Conservation (phyloP, 2,113 vertebrate genomes). For the Chlorodrepanis virens region DNA sequence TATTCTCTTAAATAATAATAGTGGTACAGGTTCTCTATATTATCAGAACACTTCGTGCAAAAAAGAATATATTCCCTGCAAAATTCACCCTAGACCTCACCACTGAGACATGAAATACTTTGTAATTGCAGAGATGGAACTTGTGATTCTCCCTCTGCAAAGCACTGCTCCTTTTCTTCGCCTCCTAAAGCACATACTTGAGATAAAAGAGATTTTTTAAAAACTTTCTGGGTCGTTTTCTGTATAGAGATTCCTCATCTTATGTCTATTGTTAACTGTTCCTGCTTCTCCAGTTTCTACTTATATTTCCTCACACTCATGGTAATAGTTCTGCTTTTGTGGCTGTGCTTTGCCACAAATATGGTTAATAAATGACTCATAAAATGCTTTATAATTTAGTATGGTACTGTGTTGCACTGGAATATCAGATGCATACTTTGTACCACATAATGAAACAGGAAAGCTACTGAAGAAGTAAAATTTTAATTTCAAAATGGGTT, state of each 20-base stretch:
- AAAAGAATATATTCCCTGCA: not conserved
- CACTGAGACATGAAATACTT: not conserved
- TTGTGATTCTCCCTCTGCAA: not conserved
- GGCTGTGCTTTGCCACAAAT: not conserved
- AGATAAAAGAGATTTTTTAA: not conserved
- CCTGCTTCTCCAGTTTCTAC: not conserved
- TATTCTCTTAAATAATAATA: not conserved
- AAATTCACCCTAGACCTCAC: not conserved
- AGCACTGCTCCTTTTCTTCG: not conserved
- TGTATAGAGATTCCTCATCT: not conserved
- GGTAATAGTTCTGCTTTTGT: not conserved
- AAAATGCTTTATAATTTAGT: not conserved
- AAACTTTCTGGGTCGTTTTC: not conserved
- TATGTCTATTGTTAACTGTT: not conserved
- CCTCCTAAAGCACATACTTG: not conserved
- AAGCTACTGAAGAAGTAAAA: not conserved
- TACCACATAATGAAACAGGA: not conserved
- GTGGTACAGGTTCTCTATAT: not conserved
- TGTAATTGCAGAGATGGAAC: not conserved
- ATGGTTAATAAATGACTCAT: constrained; percentile 18
- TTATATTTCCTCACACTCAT: not conserved
- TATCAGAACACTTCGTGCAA: not conserved
- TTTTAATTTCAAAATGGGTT: constrained; percentile 12
- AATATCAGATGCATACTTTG: not conserved
- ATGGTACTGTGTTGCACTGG: not conserved